Percentiles rank a stretch among this genome's conserved stretches.
phyloP scores from a whole-genome alignment of 2,113 vertebrate species.

The Leptosomus discolor region DNA sequence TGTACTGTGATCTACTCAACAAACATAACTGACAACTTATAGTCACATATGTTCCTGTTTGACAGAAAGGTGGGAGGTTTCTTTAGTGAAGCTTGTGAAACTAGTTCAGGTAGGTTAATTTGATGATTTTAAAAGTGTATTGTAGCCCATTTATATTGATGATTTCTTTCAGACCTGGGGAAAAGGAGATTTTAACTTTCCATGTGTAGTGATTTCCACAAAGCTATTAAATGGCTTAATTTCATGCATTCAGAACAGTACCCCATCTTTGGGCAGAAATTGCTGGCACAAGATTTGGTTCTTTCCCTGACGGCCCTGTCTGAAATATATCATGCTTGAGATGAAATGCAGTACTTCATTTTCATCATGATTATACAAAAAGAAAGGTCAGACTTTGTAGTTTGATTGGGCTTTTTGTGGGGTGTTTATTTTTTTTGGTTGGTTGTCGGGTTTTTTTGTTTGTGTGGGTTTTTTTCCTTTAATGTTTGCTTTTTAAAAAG shows the following conservation, averaged over 20 bases:
- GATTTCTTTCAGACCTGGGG: not conserved
- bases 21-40: not conserved
- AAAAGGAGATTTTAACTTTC: not conserved
- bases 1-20: not conserved
- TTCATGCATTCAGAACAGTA: not conserved
- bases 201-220: not conserved
- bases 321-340: not conserved
- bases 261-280: not conserved
- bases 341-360: not conserved
- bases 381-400: not conserved
- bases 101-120: not conserved
- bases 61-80: not conserved
- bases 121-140: not conserved
- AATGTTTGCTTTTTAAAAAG: not conserved
- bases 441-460: too few relatives aligned
- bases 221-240: not conserved
- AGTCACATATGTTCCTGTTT: accelerated
- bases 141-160: not conserved
- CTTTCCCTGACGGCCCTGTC: not conserved
- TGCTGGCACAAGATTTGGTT: not conserved
- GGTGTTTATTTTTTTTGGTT: not conserved
- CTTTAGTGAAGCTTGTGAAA: not conserved
- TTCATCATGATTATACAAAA: not conserved
- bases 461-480: not conserved
- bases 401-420: too few relatives aligned